Percentiles rank a stretch among this genome's conserved stretches.
Conservation (phyloP, 2,888 invertebrate genomes). For the Alloplasta piceator region DNA sequence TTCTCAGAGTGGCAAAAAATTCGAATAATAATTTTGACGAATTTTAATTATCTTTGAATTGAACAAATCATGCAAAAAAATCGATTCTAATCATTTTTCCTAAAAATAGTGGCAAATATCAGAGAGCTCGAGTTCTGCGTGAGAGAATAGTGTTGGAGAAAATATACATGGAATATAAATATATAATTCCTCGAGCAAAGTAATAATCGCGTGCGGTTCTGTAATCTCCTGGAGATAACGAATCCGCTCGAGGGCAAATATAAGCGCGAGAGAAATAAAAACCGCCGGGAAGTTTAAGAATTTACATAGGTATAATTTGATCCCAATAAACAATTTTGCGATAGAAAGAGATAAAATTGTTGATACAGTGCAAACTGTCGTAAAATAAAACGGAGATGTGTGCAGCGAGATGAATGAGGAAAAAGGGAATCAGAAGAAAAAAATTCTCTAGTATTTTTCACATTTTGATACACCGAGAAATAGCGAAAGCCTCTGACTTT, state of each 20-base stretch:
- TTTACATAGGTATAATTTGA: not conserved
- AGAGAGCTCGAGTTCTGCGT: too few relatives aligned
- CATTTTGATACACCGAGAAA: too few relatives aligned
- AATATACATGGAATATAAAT: not conserved
- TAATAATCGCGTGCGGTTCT: conserved; percentile 22
- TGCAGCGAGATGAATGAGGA: not conserved
- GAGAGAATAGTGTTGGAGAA: not conserved
- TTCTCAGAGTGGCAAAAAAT: too few relatives aligned
- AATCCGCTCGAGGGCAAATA: not conserved
- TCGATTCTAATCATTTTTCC: too few relatives aligned
- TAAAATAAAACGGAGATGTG: not conserved
- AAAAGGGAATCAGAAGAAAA: not conserved
- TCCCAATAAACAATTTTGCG: not conserved
- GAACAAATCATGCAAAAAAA: too few relatives aligned
- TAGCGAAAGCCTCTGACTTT: too few relatives aligned
- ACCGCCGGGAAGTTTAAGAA: conserved; percentile 7
- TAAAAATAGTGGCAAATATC: too few relatives aligned
- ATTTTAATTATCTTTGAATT: too few relatives aligned
- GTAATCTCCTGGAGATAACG: conserved; percentile 32
- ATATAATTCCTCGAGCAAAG: conserved; percentile 19
- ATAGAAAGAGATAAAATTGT: not conserved
- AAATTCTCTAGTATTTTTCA: not conserved
- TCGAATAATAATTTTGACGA: too few relatives aligned
- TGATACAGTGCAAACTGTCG: too few relatives aligned
- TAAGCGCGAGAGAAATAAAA: not conserved